Percentiles rank a stretch among this genome's conserved stretches.
Evolutionary conservation across 2,888 invertebrate species (phyloP).

Genomic region (Euplexia lucipara): DNA sequence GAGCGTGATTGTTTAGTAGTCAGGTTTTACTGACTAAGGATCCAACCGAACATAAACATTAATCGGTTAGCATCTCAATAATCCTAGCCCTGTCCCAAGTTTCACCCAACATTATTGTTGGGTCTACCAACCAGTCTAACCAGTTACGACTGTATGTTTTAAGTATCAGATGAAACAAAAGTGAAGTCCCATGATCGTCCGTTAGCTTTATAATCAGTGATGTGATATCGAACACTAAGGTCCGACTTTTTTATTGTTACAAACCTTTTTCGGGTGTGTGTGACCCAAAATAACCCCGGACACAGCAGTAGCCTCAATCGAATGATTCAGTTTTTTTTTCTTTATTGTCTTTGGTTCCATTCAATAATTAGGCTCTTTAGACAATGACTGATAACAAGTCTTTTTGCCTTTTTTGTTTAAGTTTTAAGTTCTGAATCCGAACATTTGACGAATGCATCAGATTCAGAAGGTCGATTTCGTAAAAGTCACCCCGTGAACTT

Average conservation of each 20-base stretch:
- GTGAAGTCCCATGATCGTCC: constrained; percentile 23
- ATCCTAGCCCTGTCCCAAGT: constrained; percentile 8
- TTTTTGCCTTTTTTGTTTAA: neutral
- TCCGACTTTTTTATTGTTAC: constrained; percentile 34
- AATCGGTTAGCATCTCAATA: constrained; percentile 28
- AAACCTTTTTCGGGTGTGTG: constrained; percentile 21
- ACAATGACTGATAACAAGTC: neutral
- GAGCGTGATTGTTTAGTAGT: too few species aligned
- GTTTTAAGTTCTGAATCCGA: too few species aligned
- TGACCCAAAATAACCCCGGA: constrained; percentile 20
- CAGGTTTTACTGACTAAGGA: too few species aligned
- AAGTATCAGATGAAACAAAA: constrained; percentile 46
- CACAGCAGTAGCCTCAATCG: constrained; percentile 5
- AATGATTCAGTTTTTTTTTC: constrained; percentile 5
- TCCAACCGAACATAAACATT: neutral
- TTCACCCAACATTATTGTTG: constrained; percentile 39
- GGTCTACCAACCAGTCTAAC: constrained; percentile 38
- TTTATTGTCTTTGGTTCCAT: neutral
- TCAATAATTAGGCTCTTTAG: neutral
- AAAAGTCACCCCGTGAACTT: too few species aligned
- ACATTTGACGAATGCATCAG: too few species aligned
- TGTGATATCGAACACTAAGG: constrained; percentile 25
- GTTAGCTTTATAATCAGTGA: constrained; percentile 22
- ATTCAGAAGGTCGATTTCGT: too few species aligned
- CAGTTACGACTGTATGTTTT: constrained; percentile 50